Evolutionary conservation across 2,888 invertebrate genomes (phyloP).

Genomic region (Opisthograptis luteolata): DNA sequence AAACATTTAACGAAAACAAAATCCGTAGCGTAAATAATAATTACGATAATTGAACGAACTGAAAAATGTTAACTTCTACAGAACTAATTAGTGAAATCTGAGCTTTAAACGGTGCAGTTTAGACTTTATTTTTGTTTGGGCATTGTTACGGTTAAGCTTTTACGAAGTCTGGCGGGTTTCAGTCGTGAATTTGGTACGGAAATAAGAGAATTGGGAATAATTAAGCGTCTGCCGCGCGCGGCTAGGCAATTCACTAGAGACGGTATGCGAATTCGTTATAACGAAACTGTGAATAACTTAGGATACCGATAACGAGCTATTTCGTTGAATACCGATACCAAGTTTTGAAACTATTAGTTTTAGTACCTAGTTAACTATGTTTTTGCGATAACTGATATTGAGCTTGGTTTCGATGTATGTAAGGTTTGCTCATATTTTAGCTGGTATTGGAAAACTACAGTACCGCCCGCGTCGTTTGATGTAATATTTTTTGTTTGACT

Average conservation of each 20-base stretch:
- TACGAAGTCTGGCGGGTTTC: slow-evolving; percentile 29
- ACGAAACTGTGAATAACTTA: slow-evolving; percentile 19
- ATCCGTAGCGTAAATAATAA: slow-evolving; percentile 31
- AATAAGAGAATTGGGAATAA: slow-evolving; percentile 17
- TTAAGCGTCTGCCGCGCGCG: slow-evolving; percentile 16
- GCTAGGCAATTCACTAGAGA: neutral
- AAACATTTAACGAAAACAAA: slow-evolving; percentile 23
- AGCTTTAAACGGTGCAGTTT: neutral
- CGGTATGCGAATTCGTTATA: too few species aligned
- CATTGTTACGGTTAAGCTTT: slow-evolving; percentile 13
- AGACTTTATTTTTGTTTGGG: slow-evolving; percentile 17
- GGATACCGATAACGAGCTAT: too few species aligned
- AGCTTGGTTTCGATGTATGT: too few species aligned
- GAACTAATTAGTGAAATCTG: neutral
- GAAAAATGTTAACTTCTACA: neutral
- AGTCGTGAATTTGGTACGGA: slow-evolving; percentile 27
- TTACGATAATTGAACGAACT: slow-evolving; percentile 32
- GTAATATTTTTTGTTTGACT: too few species aligned
- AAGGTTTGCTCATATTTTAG: too few species aligned
- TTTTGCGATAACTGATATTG: too few species aligned
- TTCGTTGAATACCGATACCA: too few species aligned
- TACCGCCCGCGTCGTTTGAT: too few species aligned
- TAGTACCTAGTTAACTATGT: too few species aligned
- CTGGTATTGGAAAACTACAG: too few species aligned
- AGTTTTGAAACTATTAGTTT: too few species aligned